Conservation (phyloP, 2,113 vertebrate species). For the Albula goreensis region DNA sequence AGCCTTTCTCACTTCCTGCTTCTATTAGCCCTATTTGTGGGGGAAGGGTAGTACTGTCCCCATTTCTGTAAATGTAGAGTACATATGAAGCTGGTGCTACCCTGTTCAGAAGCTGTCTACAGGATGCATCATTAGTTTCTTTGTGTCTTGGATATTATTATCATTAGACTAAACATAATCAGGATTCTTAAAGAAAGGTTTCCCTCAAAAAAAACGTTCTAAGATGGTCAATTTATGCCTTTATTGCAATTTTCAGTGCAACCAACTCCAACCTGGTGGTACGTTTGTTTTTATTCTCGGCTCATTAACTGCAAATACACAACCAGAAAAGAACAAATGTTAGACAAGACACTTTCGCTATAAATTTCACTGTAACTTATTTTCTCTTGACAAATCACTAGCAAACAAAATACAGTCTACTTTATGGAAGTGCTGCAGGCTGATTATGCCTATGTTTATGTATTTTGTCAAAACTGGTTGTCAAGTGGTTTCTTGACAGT, state of each 20-base stretch:
- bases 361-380: not conserved
- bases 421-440: not conserved
- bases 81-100: not conserved
- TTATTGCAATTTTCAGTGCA: not conserved
- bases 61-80: not conserved
- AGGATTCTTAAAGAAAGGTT: not conserved
- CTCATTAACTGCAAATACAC: not conserved
- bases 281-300: not conserved
- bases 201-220: not conserved
- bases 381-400: conserved; percentile 5
- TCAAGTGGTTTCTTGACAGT: not conserved
- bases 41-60: not conserved
- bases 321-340: not conserved
- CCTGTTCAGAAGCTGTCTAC: not conserved
- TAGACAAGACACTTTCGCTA: not conserved
- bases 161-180: not conserved
- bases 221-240: not conserved
- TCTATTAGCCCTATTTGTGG: not conserved
- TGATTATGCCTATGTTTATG: not conserved
- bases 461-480: not conserved
- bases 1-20: not conserved
- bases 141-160: not conserved
- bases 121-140: not conserved
- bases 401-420: not conserved
- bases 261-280: not conserved